Evolutionary conservation across 2,113 vertebrate species (phyloP).

Genomic region (Crocuta crocuta): DNA sequence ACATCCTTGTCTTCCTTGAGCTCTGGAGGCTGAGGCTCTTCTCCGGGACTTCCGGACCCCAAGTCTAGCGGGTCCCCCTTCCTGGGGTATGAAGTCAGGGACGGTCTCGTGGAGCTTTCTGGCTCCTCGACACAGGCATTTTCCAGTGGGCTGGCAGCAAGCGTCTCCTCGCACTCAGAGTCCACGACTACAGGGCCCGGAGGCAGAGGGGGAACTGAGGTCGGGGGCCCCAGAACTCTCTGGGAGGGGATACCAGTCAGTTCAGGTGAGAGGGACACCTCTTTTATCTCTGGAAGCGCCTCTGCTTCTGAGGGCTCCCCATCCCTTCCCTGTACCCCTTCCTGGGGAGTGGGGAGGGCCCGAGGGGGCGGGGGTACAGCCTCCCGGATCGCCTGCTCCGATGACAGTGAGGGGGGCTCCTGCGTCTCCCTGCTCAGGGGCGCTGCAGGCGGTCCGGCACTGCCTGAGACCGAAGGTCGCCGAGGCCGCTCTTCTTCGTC

Average conservation of each 20-base stretch:
- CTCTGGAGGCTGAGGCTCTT: conserved; percentile 69
- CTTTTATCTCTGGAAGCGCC: background rate
- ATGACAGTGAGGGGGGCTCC: rapidly evolving
- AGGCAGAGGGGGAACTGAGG: conserved; percentile 71
- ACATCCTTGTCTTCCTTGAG: conserved; percentile 49
- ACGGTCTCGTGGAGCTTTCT: background rate
- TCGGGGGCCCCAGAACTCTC: conserved; percentile 39
- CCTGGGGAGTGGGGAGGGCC: background rate
- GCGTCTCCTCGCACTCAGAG: conserved; percentile 58
- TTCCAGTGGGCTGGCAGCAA: background rate
- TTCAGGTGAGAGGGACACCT: background rate
- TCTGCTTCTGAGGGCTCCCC: conserved; percentile 71
- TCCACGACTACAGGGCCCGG: background rate
- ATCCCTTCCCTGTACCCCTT: conserved; percentile 26
- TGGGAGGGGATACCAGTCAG: background rate
- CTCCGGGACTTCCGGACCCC: background rate
- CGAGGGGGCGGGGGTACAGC: background rate
- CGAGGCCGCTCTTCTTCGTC: background rate
- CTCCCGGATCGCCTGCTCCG: background rate
- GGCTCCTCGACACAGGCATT: background rate
- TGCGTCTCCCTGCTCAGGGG: background rate
- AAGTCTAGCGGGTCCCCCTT: conserved; percentile 44
- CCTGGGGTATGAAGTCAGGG: background rate
- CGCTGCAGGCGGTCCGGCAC: background rate
- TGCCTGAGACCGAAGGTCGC: background rate